Base-by-base conservation (phyloP, 2,797 vertebrate species). In the Numenius phaeopus region DNA sequence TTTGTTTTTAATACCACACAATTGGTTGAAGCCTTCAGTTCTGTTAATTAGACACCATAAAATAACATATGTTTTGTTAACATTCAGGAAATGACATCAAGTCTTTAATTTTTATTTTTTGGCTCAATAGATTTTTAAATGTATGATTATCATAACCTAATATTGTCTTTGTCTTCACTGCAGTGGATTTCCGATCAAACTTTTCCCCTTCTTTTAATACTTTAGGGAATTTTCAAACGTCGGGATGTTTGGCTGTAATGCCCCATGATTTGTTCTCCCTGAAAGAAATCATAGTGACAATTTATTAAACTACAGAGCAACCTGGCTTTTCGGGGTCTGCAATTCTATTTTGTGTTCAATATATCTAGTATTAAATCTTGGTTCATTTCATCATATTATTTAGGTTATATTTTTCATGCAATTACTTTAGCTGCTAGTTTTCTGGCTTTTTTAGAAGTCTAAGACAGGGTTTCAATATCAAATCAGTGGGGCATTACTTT, bases 201-300 rank as follows among this genome's bases (percentile, higher is more conserved):
- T 99, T 99, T 99, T 99, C 99, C 99, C 99, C 99, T 99, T 99
- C 99, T 99, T 99, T 99, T 99, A 99, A 99, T 99, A 99, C 99
- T 99, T 99, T 99, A 99, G 99, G 99, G 99, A 99, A 99, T 99
- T 99, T 99, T 99, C 99, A 99, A 99, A 99, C 99, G 99, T 99
- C 99, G 99, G 99, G 99, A 99, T 99, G 99, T 99, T 99, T 99
- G 99, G 99, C 99, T 99, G 99, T 99, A 99, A 99, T 99, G 99
- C 99, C 99, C 99, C 99, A 99, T 99, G 99, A 99, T 99, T 99
- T 99, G 99, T 99, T 99, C 99, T 99, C 99, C 99, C 99, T 99
- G 99, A 99, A 99, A 99, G 99, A 99, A 99, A 99, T 98, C 98
- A 99, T 99, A 99, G 99, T 99, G 99, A 99, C 99, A 99, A 99